These are phyloP conservation scores for Lates japonicus DNA, from an alignment of 2,797 vertebrate species.

Conservation along the genomic window DNA sequence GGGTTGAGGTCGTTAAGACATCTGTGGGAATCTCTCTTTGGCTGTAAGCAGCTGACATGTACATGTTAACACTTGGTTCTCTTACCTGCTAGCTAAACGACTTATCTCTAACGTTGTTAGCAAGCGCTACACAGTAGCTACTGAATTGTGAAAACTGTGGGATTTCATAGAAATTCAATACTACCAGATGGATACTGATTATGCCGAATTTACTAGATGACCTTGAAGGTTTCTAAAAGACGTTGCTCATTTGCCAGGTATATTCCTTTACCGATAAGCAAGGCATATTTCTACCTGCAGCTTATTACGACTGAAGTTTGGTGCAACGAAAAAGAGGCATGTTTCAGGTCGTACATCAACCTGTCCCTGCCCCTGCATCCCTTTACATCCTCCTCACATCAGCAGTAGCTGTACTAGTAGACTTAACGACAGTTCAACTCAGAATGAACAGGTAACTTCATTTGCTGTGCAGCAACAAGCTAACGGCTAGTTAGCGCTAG, in stretches of 20 bases:
- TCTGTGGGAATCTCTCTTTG: not conserved
- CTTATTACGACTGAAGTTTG: constrained; percentile 28
- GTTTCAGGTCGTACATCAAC: constrained; percentile 12
- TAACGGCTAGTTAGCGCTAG: constrained; percentile 30
- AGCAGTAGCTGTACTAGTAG: not conserved
- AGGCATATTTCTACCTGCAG: fast-evolving
- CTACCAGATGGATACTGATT: fast-evolving
- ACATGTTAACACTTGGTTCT: not conserved
- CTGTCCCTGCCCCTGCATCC: constrained; percentile 33
- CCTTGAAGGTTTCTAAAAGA: not conserved
- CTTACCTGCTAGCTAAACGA: not conserved
- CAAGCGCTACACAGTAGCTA: not conserved
- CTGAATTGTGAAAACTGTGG: not conserved
- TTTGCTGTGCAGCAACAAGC: not conserved
- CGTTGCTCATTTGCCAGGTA: fast-evolving
- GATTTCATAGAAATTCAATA: not conserved
- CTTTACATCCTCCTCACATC: constrained; percentile 18
- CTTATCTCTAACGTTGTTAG: not conserved
- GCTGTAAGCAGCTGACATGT: not conserved
- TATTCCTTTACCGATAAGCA: not conserved
- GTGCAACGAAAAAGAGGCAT: not conserved
- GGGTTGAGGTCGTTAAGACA: not conserved
- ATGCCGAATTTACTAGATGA: constrained; percentile 38
- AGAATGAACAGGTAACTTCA: not conserved
- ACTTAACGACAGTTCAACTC: not conserved